A percentile compares a stretch with the other conserved stretches of the same genome.
Evolutionary conservation across 2,797 vertebrate genomes (phyloP).

Genomic region (Danio jaintianensis): DNA sequence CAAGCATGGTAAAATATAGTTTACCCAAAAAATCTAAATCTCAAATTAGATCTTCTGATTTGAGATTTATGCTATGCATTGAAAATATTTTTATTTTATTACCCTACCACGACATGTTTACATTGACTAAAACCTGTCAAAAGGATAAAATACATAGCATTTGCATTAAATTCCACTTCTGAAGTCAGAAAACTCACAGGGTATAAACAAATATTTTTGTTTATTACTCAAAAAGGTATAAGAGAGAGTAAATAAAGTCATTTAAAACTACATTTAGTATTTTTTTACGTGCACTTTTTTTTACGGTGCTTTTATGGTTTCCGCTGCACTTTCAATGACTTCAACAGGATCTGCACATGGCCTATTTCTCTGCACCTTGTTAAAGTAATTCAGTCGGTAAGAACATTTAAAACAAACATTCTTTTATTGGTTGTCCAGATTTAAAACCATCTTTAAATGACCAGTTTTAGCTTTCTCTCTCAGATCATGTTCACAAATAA

Average conservation of each 20-base stretch:
- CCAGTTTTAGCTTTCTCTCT: neutral
- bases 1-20: neutral
- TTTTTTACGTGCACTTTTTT: conserved; percentile 2
- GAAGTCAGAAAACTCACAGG: neutral
- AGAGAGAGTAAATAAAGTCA: neutral
- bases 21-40: neutral
- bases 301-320: neutral
- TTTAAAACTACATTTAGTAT: too few species aligned
- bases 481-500: conserved; percentile 9
- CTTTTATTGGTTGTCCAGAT: conserved; percentile 26
- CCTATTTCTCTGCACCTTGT: neutral
- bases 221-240: neutral
- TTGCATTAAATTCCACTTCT: neutral
- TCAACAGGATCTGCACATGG: conserved; percentile 3
- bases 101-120: neutral
- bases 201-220: neutral
- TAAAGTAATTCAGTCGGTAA: conserved; percentile 20
- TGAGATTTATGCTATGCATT: neutral
- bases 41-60: too few species aligned
- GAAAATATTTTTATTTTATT: neutral
- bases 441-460: conserved; percentile 15
- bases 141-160: neutral
- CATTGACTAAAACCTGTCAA: neutral
- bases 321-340: neutral
- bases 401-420: conserved; percentile 25